phyloP scores from a whole-genome alignment of 2,797 vertebrate genomes.

The Protonibea diacanthus region DNA sequence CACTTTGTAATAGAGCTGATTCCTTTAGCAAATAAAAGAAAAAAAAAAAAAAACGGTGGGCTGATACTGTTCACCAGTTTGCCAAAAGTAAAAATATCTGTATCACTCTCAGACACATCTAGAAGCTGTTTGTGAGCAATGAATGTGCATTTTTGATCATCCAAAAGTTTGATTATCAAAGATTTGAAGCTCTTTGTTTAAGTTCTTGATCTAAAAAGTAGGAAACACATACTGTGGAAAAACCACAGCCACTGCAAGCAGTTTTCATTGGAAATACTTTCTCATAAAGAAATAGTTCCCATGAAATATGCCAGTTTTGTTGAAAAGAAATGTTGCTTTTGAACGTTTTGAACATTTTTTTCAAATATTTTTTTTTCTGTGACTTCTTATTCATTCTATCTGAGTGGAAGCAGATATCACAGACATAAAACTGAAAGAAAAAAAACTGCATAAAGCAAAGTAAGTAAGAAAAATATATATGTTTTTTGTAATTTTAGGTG shows the following conservation, averaged over 20 bases:
- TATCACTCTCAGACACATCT: background rate
- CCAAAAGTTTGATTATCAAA: background rate
- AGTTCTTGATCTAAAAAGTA: background rate
- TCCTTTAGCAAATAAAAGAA: conserved; percentile 51
- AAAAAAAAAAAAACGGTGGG: conserved; percentile 12
- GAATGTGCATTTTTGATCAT: background rate
- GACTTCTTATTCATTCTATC: background rate
- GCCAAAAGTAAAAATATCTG: conserved; percentile 46
- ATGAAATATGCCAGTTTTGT: background rate
- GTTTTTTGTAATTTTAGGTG: background rate
- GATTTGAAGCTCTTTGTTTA: too few species aligned
- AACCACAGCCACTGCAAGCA: background rate
- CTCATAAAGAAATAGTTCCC: background rate
- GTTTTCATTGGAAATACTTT: background rate
- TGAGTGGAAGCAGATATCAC: background rate
- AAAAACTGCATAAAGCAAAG: background rate
- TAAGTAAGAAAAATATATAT: background rate
- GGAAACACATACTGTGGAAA: background rate
- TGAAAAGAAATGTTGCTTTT: background rate
- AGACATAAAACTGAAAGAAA: background rate
- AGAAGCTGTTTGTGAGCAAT: conserved; percentile 6
- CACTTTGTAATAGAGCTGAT: conserved; percentile 75
- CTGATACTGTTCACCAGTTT: conserved; percentile 34
- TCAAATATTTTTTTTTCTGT: background rate
- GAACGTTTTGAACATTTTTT: background rate